phyloP scores from a whole-genome alignment of 2,113 vertebrate species.

The Phyllostomus discolor region DNA sequence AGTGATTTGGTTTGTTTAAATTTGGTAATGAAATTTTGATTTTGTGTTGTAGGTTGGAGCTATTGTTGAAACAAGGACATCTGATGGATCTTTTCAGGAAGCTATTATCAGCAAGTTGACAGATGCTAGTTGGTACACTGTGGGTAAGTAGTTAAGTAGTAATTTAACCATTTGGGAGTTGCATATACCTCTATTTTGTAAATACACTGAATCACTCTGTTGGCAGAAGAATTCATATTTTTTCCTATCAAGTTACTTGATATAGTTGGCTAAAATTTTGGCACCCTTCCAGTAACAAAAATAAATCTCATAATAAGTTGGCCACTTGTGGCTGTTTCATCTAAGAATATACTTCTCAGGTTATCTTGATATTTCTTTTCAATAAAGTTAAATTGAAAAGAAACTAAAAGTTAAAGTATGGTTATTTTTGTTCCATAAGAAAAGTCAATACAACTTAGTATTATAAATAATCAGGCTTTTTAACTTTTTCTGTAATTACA shows the following conservation, averaged over 20 bases:
- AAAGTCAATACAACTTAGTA: background rate
- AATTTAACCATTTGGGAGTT: slow-evolving; percentile 11
- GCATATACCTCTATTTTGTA: background rate
- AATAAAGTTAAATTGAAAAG: background rate
- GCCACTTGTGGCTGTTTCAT: background rate
- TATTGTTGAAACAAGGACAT: slow-evolving; percentile 94
- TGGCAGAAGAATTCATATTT: background rate
- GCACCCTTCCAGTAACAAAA: background rate
- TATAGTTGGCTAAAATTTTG: slow-evolving; percentile 23
- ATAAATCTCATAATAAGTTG: background rate
- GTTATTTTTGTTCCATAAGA: background rate
- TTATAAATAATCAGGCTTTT: background rate
- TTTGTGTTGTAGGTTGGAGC: slow-evolving; percentile 90
- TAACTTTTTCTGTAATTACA: background rate
- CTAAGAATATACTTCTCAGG: background rate
- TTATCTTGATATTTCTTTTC: background rate
- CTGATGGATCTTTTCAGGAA: slow-evolving; percentile 92
- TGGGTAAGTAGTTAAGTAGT: slow-evolving; percentile 85
- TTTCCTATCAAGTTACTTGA: background rate
- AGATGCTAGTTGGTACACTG: slow-evolving; percentile 99
- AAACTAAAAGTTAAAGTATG: background rate
- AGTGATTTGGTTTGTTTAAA: slow-evolving; percentile 33
- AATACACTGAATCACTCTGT: background rate
- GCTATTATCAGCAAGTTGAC: slow-evolving; percentile 96
- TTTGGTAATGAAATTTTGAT: slow-evolving; percentile 43